A percentile compares a stretch with the other conserved stretches of the same genome.
Evolutionary conservation across 2,797 vertebrate genomes (phyloP).

Genomic region (Thalassophryne amazonica): DNA sequence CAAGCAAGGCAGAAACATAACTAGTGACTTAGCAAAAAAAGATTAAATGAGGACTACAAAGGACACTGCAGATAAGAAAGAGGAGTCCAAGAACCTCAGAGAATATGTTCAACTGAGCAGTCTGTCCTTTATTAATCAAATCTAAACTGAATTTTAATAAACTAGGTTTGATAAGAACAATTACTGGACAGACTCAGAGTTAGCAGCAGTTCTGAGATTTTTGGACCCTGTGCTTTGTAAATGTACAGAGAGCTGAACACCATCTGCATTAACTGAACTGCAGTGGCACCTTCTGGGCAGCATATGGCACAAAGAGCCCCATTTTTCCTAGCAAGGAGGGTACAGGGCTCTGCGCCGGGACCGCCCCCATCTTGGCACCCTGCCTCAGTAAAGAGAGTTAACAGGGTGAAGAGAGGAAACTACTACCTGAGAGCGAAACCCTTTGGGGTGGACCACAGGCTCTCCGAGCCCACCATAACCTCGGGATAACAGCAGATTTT

Average conservation of each 20-base stretch:
- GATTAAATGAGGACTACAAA: slow-evolving; percentile 66
- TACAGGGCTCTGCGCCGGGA: slow-evolving; percentile 63
- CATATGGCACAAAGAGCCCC: slow-evolving; percentile 68
- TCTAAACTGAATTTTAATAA: background rate
- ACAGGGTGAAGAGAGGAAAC: slow-evolving; percentile 87
- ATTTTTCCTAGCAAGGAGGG: slow-evolving; percentile 52
- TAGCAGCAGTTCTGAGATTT: slow-evolving; percentile 55
- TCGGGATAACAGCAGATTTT: slow-evolving; percentile 90
- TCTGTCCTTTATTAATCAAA: background rate
- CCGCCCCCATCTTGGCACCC: slow-evolving; percentile 71
- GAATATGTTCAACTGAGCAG: slow-evolving; percentile 3
- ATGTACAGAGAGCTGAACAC: slow-evolving; percentile 63
- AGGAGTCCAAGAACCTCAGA: slow-evolving; percentile 66
- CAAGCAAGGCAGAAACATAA: slow-evolving; percentile 39
- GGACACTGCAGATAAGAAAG: slow-evolving; percentile 50
- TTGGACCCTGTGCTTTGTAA: slow-evolving; percentile 50
- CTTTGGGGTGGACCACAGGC: slow-evolving; percentile 87
- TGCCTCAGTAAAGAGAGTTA: slow-evolving; percentile 86
- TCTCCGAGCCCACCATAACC: slow-evolving; percentile 82
- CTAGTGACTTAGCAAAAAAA: slow-evolving; percentile 57
- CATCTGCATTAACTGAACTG: slow-evolving; percentile 66
- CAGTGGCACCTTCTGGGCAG: slow-evolving; percentile 67
- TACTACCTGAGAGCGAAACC: slow-evolving; percentile 87
- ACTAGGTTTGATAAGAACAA: background rate
- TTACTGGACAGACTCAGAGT: background rate